phyloP scores from a whole-genome alignment of 2,113 vertebrate species.

The Dunckerocampus dactyliophorus region DNA sequence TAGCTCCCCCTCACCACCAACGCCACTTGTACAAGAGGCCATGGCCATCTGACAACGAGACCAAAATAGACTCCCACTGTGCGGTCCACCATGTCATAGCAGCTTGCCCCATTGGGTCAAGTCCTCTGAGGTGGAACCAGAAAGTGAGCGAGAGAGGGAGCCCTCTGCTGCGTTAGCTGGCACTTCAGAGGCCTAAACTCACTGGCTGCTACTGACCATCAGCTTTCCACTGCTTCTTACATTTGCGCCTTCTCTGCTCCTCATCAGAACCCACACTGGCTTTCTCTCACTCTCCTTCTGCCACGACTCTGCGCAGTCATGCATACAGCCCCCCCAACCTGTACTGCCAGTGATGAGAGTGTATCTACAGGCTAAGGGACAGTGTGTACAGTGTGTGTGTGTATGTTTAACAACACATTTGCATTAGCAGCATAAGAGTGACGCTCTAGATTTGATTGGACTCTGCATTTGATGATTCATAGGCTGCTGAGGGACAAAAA shows the following conservation, averaged over 20 bases:
- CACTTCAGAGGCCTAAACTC: slow-evolving; percentile 43
- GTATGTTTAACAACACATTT: slow-evolving; percentile 15
- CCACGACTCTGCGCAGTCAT: slow-evolving; percentile 59
- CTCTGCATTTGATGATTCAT: slow-evolving; percentile 44
- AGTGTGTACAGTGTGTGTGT: slow-evolving; percentile 1
- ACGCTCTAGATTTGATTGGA: slow-evolving; percentile 43
- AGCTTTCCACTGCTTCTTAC: slow-evolving; percentile 36
- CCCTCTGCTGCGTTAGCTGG: slow-evolving; percentile 49
- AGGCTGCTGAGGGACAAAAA: slow-evolving; percentile 38
- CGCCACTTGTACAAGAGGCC: slow-evolving; percentile 59
- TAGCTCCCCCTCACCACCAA: slow-evolving; percentile 57
- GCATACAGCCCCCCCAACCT: slow-evolving; percentile 43
- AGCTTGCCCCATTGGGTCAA: slow-evolving; percentile 61
- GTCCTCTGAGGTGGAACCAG: slow-evolving; percentile 33
- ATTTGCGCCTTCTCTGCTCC: slow-evolving; percentile 57
- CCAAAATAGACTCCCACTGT: slow-evolving; percentile 71
- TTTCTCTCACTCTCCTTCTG: slow-evolving; percentile 55
- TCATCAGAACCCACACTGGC: slow-evolving; percentile 49
- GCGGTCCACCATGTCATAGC: slow-evolving; percentile 52
- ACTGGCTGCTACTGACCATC: slow-evolving; percentile 48
- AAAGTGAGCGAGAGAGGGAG: not conserved
- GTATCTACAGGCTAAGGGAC: slow-evolving; percentile 50
- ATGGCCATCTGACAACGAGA: slow-evolving; percentile 69
- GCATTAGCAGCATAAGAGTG: slow-evolving; percentile 30
- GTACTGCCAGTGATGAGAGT: slow-evolving; percentile 45